Conservation (phyloP, 2,113 vertebrate species). For the Phainopepla nitens region DNA sequence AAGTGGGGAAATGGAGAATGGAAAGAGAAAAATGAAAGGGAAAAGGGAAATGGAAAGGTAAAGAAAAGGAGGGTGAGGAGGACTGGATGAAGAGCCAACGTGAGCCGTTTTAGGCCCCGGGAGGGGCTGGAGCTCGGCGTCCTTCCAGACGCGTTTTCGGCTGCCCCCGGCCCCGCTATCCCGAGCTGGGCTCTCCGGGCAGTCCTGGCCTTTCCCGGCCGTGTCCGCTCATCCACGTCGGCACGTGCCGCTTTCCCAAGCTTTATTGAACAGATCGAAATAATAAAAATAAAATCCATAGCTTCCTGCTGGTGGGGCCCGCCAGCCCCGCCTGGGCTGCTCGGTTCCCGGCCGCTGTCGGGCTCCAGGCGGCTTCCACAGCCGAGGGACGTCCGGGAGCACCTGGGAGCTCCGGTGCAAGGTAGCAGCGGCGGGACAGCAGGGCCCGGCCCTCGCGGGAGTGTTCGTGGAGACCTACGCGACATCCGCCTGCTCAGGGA, state of each 20-base stretch:
- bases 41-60: not conserved
- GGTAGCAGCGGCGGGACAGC: not conserved
- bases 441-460: not conserved
- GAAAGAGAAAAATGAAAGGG: not conserved
- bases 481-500: not conserved
- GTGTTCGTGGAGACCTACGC: not conserved
- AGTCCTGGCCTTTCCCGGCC: not conserved
- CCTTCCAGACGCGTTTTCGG: not conserved
- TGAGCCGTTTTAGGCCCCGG: not conserved
- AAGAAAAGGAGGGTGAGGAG: not conserved
- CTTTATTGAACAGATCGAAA: not conserved
- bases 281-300: not conserved
- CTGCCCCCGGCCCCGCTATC: too few relatives aligned
- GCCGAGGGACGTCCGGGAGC: not conserved
- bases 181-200: not conserved
- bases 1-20: not conserved
- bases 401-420: not conserved
- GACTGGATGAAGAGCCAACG: not conserved
- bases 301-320: too few relatives aligned
- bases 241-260: not conserved
- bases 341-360: not conserved
- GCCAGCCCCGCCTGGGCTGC: not conserved
- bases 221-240: not conserved
- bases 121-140: not conserved
- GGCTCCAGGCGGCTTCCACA: not conserved